Base-by-base conservation (phyloP, 2,888 invertebrate species). In the Drosophila fulvimacula region DNA sequence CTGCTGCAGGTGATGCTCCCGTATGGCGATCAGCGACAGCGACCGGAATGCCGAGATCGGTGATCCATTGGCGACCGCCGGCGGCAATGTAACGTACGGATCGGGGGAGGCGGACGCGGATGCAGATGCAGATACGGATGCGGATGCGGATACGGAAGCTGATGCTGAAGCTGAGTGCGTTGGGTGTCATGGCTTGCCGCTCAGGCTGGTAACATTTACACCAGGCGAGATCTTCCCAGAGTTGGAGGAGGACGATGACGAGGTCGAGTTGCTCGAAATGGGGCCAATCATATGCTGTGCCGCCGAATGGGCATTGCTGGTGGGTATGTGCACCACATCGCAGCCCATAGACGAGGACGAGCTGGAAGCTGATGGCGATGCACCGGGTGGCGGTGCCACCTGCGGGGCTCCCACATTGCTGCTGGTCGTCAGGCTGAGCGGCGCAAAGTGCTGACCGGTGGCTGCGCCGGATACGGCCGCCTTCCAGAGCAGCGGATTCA, bases 361-460 rank as follows among this genome's bases (percentile, higher is more conserved):
- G 61, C 93, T 93, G 21, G 94, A 93, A 5, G 93, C 93, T 4
- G 93, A 93, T n/a, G 94, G 93, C 24, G 94, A 93, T 7, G 93
- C 92, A n/a, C 94, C 93, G 1, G 93, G 90, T 13, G 93, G 92
- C 41, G 92, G 92, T 17, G 91, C 90, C 52, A 91, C 84, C 69
- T 92, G 91, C 53, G 67, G 69, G n/a, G 78, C 76, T 13, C 78
- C 87, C 38, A 68, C 79, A 67, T 88, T 89, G 64, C 88, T 82
- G 46, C 90, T 88, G 19, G 92, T 92, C 41, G 92, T 92, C 61
- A 93, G 85, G 59, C 92, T 92, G n/a, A 93, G 86, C 7, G 93
- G 93, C 3, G 92, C 91, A 57, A 92, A 92, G 41, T 92, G 92
- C 6, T 91, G 91, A 15, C 92, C 91, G 21, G 86, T 88, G 9